Percentiles rank a stretch among this genome's conserved stretches.
Evolutionary conservation across 1,140 invertebrate genomes (phyloP).

Genomic region (Drosophila santomea): DNA sequence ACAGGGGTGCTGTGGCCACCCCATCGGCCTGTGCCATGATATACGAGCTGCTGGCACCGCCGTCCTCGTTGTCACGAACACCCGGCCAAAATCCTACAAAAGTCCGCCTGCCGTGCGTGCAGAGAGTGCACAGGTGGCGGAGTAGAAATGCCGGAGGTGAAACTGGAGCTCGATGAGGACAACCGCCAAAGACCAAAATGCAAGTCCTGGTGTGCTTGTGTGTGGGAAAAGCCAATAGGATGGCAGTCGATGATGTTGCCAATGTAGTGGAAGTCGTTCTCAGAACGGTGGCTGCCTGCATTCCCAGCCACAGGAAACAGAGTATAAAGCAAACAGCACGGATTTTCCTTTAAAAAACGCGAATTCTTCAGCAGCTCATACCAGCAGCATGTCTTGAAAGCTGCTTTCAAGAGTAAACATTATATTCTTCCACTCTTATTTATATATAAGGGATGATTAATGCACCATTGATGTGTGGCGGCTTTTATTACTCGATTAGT

Average conservation of each 20-base stretch:
- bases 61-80: constrained; percentile 61
- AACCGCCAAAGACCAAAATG: constrained; percentile 52
- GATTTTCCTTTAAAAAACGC: neutral
- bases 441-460: no score
- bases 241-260: constrained; percentile 56
- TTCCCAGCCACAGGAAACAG: neutral
- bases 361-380: neutral
- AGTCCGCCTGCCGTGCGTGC: constrained; percentile 72
- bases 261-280: constrained; percentile 47
- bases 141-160: constrained; percentile 8
- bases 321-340: neutral
- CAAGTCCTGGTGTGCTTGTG: constrained; percentile 30
- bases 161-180: constrained; percentile 5
- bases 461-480: no score
- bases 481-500: no score
- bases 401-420: no score
- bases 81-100: constrained; percentile 69
- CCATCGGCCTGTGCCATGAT: constrained; percentile 48
- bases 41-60: constrained; percentile 37
- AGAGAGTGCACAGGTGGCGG: constrained; percentile 36
- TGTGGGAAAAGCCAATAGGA: constrained; percentile 49
- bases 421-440: no score
- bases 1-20: constrained; percentile 2
- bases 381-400: neutral
- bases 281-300: constrained; percentile 11